phyloP scores from a whole-genome alignment of 2,113 vertebrate species.

The Macrotis lagotis region DNA sequence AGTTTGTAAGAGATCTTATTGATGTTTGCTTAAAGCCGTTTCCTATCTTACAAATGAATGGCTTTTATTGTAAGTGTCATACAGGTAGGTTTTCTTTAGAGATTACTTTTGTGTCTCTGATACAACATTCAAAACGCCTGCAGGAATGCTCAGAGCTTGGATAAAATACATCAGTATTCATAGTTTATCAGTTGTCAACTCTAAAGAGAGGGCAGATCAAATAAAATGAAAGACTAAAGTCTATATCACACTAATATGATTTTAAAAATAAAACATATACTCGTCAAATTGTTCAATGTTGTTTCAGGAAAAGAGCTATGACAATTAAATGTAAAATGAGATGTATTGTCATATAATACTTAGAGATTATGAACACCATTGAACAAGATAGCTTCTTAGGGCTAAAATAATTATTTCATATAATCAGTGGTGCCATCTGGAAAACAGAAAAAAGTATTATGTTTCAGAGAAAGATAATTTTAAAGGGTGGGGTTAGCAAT shows the following conservation, averaged over 20 bases:
- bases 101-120: constrained; percentile 59
- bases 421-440: constrained; percentile 81
- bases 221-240: constrained; percentile 48
- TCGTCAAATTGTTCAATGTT: not conserved
- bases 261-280: not conserved
- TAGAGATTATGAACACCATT: not conserved
- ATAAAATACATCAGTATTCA: constrained; percentile 45
- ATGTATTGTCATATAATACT: not conserved
- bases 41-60: constrained; percentile 72
- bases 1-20: constrained; percentile 78
- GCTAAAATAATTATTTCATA: constrained; percentile 27
- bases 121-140: constrained; percentile 65
- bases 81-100: constrained; percentile 41
- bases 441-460: constrained; percentile 12
- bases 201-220: constrained; percentile 49
- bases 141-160: constrained; percentile 71
- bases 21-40: constrained; percentile 79
- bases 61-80: constrained; percentile 20
- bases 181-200: constrained; percentile 71
- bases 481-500: not conserved
- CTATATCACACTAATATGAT: not conserved
- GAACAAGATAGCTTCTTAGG: not conserved
- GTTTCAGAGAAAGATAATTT: constrained; percentile 13
- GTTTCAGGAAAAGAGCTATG: constrained; percentile 18
- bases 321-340: not conserved